Evolutionary conservation across 2,888 invertebrate species (phyloP).

Genomic region (Mamestra brassicae): DNA sequence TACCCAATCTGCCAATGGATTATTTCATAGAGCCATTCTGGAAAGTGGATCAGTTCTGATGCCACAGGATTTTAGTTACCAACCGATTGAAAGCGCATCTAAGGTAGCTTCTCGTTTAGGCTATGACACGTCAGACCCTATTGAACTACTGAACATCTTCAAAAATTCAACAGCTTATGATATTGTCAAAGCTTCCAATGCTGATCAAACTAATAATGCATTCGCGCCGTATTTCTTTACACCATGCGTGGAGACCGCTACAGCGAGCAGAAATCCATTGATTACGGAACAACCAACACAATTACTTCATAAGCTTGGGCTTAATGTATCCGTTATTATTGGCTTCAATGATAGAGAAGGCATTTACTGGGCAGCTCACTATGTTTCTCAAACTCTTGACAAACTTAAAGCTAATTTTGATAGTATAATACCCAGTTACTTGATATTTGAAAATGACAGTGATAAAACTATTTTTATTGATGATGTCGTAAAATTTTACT

Average conservation of each 20-base stretch:
- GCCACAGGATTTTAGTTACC: conserved; percentile 64
- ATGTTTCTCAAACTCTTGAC: conserved; percentile 55
- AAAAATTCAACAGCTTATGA: conserved; percentile 66
- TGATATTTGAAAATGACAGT: conserved; percentile 56
- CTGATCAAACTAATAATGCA: conserved; percentile 60
- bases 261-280: conserved; percentile 50
- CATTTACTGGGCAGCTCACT: conserved; percentile 67
- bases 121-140: conserved; percentile 64
- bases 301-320: conserved; percentile 55
- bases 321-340: conserved; percentile 67
- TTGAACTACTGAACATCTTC: conserved; percentile 69
- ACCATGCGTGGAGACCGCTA: conserved; percentile 67
- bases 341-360: conserved; percentile 75
- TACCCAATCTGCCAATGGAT: conserved; percentile 69
- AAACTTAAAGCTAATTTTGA: conserved; percentile 57
- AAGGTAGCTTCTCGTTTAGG: conserved; percentile 67
- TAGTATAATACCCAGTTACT: conserved; percentile 65
- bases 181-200: conserved; percentile 63
- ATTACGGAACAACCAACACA: conserved; percentile 63
- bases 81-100: conserved; percentile 65
- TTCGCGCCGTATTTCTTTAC: conserved; percentile 63
- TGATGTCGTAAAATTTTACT: conserved; percentile 67
- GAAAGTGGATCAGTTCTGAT: conserved; percentile 72
- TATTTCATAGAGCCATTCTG: conserved; percentile 74
- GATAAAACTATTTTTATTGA: conserved; percentile 59